phyloP scores from a whole-genome alignment of 2,797 vertebrate genomes.

The Kryptopterus vitreolus region DNA sequence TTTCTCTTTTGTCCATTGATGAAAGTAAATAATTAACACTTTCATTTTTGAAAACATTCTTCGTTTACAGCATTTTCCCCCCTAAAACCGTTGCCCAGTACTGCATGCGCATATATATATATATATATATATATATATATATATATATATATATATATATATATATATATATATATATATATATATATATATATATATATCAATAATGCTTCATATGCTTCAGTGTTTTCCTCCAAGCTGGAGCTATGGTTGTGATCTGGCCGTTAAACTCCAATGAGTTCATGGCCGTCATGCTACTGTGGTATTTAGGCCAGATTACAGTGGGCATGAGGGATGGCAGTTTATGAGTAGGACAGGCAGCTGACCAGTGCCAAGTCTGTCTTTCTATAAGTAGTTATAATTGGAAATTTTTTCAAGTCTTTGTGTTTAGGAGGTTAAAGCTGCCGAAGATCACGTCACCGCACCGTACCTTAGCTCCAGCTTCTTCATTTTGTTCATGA shows the following conservation, averaged over 20 bases:
- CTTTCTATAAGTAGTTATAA: neutral
- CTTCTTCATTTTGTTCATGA: neutral
- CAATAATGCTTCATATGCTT: neutral
- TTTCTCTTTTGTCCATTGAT: no score
- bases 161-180: no score
- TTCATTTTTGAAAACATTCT: no score
- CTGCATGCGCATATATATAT: no score
- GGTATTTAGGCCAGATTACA: slow-evolving; percentile 26
- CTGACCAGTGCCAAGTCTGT: neutral
- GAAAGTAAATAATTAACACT: no score
- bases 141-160: no score
- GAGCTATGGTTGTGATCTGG: slow-evolving; percentile 7
- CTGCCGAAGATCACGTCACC: no score
- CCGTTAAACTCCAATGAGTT: neutral
- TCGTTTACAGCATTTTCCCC: no score
- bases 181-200: neutral
- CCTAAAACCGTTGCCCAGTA: no score
- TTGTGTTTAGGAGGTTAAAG: neutral
- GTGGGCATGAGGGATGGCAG: neutral
- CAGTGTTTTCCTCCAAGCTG: neutral
- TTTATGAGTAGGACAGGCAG: slow-evolving; percentile 2
- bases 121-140: no score
- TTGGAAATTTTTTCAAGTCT: no score
- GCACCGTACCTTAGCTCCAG: neutral
- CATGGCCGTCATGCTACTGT: neutral